These are phyloP conservation scores for Poecile montanus DNA, from an alignment of 2,797 vertebrate genomes.

Conservation along the genomic window DNA sequence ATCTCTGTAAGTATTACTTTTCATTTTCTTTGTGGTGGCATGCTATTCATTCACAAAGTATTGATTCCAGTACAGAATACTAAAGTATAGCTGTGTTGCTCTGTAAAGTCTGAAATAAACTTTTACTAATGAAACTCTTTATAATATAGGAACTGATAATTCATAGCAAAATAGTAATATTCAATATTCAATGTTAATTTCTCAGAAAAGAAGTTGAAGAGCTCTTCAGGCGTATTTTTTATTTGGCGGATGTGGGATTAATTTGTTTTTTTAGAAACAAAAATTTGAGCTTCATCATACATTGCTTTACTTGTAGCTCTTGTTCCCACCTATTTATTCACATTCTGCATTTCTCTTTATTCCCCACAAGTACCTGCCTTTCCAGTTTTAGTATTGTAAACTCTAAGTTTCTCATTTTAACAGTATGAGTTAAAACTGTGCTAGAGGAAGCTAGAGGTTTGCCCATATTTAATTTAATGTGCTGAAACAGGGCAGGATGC, in stretches of 20 bases:
- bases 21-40: neutral
- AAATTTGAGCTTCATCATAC: neutral
- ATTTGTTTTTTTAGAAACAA: neutral
- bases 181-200: neutral
- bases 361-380: neutral
- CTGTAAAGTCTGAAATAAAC: neutral
- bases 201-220: neutral
- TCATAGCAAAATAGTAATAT: neutral
- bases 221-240: neutral
- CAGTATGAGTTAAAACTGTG: neutral
- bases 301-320: neutral
- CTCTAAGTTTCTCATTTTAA: neutral
- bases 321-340: neutral
- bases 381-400: neutral
- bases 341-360: neutral
- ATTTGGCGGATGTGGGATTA: neutral
- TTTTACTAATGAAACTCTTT: neutral
- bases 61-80: neutral
- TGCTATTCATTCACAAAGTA: neutral
- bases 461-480: neutral
- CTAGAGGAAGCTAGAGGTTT: neutral
- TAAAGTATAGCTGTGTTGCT: neutral
- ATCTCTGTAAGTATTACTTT: conserved; percentile 88
- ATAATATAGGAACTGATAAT: neutral
- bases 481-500: neutral